phyloP scores from a whole-genome alignment of 2,888 invertebrate genomes.

The Homarus gammarus region DNA sequence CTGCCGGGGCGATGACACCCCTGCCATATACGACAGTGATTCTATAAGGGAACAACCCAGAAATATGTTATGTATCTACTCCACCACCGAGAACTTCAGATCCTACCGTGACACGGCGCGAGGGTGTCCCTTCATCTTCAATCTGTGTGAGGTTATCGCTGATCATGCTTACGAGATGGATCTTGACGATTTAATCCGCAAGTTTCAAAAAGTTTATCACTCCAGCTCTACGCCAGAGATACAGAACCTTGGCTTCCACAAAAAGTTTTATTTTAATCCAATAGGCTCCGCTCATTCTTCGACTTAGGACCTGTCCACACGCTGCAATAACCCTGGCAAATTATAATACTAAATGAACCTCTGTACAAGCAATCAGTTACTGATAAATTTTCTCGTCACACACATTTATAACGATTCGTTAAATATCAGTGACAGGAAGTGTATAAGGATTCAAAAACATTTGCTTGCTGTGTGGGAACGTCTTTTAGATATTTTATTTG shows the following conservation, averaged over 20 bases:
- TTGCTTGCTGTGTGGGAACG: no score
- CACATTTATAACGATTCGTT: no score
- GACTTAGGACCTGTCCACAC: no score
- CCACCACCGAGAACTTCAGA: constrained; percentile 26
- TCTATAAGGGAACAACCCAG: background rate
- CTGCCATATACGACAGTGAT: constrained; percentile 13
- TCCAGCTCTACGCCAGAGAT: constrained; percentile 25
- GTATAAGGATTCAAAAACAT: no score
- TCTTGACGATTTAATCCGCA: constrained; percentile 24
- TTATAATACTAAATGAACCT: no score
- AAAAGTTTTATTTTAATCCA: constrained; percentile 46
- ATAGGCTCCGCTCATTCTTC: background rate
- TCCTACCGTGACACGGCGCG: constrained; percentile 11
- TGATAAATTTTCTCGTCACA: no score
- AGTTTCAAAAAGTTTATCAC: constrained; percentile 15
- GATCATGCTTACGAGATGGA: constrained; percentile 18
- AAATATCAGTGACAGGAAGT: no score
- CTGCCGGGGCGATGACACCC: constrained; percentile 30
- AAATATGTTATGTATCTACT: constrained; percentile 32
- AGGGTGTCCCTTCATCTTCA: constrained; percentile 21
- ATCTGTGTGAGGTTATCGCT: constrained; percentile 32
- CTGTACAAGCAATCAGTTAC: no score
- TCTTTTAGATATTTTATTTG: no score
- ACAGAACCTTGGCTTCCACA: constrained; percentile 30
- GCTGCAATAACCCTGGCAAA: no score